Evolutionary conservation across 2,113 vertebrate genomes (phyloP), one percentile per base, ranked within the genome.

Genomic region (Bubalus kerabau): DNA sequence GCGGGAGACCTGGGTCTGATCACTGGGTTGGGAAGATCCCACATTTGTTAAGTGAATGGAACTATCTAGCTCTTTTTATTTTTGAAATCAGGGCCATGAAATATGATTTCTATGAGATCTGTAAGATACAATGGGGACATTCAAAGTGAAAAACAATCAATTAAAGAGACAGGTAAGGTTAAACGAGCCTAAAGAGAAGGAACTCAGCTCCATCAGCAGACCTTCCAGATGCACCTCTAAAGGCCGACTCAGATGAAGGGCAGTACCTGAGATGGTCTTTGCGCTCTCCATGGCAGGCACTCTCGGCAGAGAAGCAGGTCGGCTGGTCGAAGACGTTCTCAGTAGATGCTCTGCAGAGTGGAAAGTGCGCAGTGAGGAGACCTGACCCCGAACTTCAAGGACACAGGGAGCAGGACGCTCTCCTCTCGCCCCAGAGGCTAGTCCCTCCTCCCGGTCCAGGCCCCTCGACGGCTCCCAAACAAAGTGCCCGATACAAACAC

Each of bases 201-300:
- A 4, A 50, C 6, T 54, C 8, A 14, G n/a, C 4, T 17, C n/a
- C 11, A 21, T 15, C 23, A 57, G 24, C 32, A 43, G 48, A n/a
- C 54, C 71, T 54, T 82, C 78, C 15, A 5, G 43, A 26, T 24
- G 32, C 46, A 5, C 23, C n/a, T 43, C 80, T 3, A 80, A 10
- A 43, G 32, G 71, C 36, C 19, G 26, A 19, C 90, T 13, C 52
- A 48, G 74, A 28, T 26, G n/a, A 7, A 82, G 76, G 81, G 40
- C 93, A 94, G 97, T 98, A 99, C 99, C 99, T 98, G 99, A 99
- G 95, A 99, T 99, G 14, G 99, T 96, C 98, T 99, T 99, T 96
- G 99, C 98, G 97, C 99, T 99, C 97, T 99, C 99, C 99, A 99
- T 99, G 88, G 99, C 99, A 21, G 99, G 99, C 59, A 99, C 99